Evolutionary conservation across 2,888 invertebrate genomes (phyloP).

Genomic region (Agrochola lychnidis): DNA sequence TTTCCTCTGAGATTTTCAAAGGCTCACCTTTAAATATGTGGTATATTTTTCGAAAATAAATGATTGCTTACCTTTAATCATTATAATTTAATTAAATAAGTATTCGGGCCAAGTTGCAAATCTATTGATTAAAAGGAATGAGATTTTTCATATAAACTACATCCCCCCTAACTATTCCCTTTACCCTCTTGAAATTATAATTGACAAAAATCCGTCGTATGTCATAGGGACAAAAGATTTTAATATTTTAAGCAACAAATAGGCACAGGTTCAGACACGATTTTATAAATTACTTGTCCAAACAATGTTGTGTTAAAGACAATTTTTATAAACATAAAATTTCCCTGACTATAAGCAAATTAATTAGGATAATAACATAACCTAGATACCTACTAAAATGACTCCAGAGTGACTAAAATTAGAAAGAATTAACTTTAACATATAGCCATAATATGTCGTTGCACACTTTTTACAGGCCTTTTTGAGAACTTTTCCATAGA

Average conservation of each 20-base stretch:
- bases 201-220: neutral
- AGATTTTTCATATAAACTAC: neutral
- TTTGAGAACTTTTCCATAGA: no score
- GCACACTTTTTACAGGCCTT: no score
- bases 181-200: neutral
- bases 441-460: no score
- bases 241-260: neutral
- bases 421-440: no score
- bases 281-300: neutral
- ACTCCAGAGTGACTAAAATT: no score
- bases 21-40: neutral
- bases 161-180: neutral
- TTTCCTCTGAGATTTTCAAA: neutral
- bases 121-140: neutral
- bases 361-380: no score
- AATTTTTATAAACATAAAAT: neutral
- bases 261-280: neutral
- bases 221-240: neutral
- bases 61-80: no score
- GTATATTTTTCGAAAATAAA: neutral
- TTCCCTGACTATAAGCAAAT: neutral
- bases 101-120: neutral
- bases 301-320: neutral
- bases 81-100: neutral
- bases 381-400: no score